phyloP scores from a whole-genome alignment of 2,888 invertebrate species.

The Cryptosula pallasiana region DNA sequence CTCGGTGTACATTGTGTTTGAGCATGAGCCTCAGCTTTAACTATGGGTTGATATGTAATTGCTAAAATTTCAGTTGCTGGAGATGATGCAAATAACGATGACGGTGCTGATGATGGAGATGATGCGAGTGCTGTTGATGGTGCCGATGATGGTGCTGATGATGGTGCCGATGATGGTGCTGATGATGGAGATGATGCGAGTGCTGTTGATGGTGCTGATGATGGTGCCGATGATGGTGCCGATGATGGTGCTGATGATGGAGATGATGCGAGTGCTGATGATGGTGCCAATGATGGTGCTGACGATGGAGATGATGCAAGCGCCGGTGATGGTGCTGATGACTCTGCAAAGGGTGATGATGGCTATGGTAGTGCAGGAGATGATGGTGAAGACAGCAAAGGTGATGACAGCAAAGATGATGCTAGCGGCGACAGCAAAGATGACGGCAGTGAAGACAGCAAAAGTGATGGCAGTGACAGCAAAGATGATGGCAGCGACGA shows the following conservation, averaged over 20 bases:
- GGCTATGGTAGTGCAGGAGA: background rate
- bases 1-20: too few species aligned
- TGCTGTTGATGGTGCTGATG: background rate
- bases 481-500: slow-evolving; percentile 27
- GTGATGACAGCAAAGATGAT: background rate
- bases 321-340: slow-evolving; percentile 30
- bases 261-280: background rate
- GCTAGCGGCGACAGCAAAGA: background rate
- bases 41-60: too few species aligned
- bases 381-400: background rate
- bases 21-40: too few species aligned
- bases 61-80: too few species aligned
- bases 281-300: slow-evolving; percentile 26
- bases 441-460: background rate
- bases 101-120: background rate
- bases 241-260: background rate
- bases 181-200: background rate
- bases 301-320: slow-evolving; percentile 33
- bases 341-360: background rate
- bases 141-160: background rate
- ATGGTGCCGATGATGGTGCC: background rate
- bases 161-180: too few species aligned
- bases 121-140: background rate
- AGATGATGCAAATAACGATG: background rate
- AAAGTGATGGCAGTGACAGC: background rate